phyloP scores from a whole-genome alignment of 2,113 vertebrate species.

The Henicopernis longicauda region DNA sequence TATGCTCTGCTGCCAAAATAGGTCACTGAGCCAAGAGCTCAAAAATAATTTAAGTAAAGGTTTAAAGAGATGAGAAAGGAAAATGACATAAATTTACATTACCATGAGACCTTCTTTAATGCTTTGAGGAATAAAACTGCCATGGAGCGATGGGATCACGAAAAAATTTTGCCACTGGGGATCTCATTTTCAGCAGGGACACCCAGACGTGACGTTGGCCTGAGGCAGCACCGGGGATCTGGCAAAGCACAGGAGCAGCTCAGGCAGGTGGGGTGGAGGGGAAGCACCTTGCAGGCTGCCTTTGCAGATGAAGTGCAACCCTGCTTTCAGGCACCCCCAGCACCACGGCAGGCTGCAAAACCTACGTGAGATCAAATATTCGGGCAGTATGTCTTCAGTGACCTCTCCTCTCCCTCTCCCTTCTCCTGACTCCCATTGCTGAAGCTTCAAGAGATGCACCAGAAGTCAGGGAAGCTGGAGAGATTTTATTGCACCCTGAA shows the following conservation, averaged over 20 bases:
- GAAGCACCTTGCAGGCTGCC: neutral
- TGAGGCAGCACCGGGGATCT: neutral
- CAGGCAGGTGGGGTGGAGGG: fast-evolving
- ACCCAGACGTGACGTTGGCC: neutral
- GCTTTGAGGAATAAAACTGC: neutral
- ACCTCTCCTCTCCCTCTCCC: neutral
- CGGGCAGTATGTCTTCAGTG: fast-evolving
- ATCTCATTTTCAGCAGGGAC: neutral
- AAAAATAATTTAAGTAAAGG: neutral
- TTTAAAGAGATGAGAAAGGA: neutral
- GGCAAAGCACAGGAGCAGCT: neutral
- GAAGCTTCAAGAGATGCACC: neutral
- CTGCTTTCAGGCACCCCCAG: neutral
- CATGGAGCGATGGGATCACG: neutral
- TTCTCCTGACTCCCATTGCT: neutral
- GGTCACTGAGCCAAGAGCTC: neutral
- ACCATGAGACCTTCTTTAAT: neutral
- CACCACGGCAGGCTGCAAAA: neutral
- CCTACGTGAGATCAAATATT: fast-evolving
- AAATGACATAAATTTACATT: neutral
- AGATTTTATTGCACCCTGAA: neutral
- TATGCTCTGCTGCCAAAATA: neutral
- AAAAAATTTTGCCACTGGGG: neutral
- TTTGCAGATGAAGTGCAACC: neutral
- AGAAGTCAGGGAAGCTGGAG: neutral